A percentile compares a stretch with the other conserved stretches of the same genome.
phyloP scores from a whole-genome alignment of 1,140 invertebrate genomes.

The Heliconius eleuchia region DNA sequence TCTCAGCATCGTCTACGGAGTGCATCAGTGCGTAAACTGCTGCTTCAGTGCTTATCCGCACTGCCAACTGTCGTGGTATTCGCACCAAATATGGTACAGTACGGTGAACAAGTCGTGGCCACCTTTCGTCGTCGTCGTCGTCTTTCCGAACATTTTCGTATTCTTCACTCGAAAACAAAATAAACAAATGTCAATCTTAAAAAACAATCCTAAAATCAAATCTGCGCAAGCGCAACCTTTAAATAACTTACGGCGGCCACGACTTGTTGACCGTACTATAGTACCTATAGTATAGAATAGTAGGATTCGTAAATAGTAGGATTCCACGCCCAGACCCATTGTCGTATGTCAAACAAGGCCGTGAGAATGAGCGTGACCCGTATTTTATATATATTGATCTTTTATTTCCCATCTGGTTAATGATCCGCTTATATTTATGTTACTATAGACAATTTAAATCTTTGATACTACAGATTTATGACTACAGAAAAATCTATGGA shows the following conservation, averaged over 20 bases:
- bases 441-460: neutral
- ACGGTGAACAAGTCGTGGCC: too few relatives aligned
- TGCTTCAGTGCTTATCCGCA: conserved; percentile 48
- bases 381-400: conserved; percentile 35
- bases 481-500: neutral
- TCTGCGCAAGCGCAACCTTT: too few relatives aligned
- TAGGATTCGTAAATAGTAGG: conserved; percentile 33
- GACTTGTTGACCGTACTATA: too few relatives aligned
- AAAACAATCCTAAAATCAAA: too few relatives aligned
- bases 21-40: conserved; percentile 52
- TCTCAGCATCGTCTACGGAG: conserved; percentile 35
- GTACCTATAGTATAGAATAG: conserved; percentile 35
- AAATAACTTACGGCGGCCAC: too few relatives aligned
- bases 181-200: too few relatives aligned
- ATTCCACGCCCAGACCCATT: conserved; percentile 47
- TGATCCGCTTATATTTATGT: conserved; percentile 17
- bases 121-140: too few relatives aligned
- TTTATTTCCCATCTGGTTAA: conserved; percentile 20
- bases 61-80: conserved; percentile 55
- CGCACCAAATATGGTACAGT: conserved; percentile 56
- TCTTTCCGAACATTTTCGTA: too few relatives aligned
- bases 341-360: conserved; percentile 42
- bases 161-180: too few relatives aligned
- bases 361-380: conserved; percentile 57
- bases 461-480: neutral